These are phyloP conservation scores for Holotrichia oblita DNA, from an alignment of 1,140 invertebrate genomes.

Conservation along the genomic window DNA sequence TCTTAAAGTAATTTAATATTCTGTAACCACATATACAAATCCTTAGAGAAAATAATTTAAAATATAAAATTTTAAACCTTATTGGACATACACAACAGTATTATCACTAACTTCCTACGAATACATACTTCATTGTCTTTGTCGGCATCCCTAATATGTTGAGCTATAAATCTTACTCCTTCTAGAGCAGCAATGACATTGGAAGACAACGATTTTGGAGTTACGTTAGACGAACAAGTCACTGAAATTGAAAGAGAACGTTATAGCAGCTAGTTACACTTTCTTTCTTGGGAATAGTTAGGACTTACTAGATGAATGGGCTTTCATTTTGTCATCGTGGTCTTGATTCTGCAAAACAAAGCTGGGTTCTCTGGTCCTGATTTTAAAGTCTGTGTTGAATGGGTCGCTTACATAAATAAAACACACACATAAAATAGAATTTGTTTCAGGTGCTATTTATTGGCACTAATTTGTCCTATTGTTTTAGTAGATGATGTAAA, in stretches of 20 bases:
- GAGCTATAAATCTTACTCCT: conserved; percentile 95
- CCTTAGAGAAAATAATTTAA: too few species aligned
- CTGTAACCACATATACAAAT: too few species aligned
- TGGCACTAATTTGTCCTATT: not conserved
- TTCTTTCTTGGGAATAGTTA: not conserved
- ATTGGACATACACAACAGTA: too few species aligned
- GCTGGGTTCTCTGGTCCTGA: conserved; percentile 60
- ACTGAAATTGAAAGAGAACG: conserved; percentile 61
- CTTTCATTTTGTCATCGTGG: conserved; percentile 60
- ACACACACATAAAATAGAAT: conserved; percentile 41
- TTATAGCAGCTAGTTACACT: not conserved
- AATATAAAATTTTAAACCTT: too few species aligned
- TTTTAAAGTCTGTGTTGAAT: conserved; percentile 60
- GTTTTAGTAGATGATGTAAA: not conserved
- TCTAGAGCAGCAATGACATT: conserved; percentile 91
- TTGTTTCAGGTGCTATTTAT: not conserved
- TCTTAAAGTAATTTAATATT: too few species aligned
- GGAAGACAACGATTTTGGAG: conserved; percentile 80
- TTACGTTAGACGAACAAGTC: conserved; percentile 81
- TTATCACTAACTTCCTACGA: too few species aligned
- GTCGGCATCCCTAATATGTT: conserved; percentile 95
- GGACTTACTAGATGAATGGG: conserved; percentile 59
- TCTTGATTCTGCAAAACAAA: conserved; percentile 58
- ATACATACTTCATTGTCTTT: conserved; percentile 88
- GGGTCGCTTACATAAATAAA: conserved; percentile 58